phyloP scores from a whole-genome alignment of 2,797 vertebrate species.

The Artibeus jamaicensis region DNA sequence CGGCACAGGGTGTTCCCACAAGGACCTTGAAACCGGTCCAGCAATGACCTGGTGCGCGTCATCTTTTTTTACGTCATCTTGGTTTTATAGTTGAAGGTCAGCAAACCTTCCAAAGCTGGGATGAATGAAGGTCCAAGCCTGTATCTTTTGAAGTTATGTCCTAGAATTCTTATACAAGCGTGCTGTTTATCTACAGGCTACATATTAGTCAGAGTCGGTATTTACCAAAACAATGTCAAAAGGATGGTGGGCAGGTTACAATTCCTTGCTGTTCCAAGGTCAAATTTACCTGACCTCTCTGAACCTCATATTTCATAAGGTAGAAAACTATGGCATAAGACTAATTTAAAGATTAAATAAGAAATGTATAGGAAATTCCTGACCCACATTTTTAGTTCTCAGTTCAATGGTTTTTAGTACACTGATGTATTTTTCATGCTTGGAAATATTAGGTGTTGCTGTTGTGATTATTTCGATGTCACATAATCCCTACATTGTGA shows the following conservation, averaged over 20 bases:
- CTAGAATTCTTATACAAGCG: not conserved
- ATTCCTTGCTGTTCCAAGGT: not conserved
- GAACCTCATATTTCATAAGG: not conserved
- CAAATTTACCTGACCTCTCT: not conserved
- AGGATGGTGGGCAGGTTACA: not conserved
- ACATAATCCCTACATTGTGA: not conserved
- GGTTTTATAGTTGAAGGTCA: not conserved
- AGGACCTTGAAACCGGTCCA: not conserved
- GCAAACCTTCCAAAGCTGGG: not conserved
- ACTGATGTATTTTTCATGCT: not conserved
- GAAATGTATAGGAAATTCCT: not conserved
- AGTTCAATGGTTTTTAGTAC: not conserved
- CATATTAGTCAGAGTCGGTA: not conserved
- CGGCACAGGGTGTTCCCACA: no score
- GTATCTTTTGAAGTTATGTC: not conserved
- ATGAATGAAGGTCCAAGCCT: rapidly evolving
- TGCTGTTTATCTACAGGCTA: not conserved
- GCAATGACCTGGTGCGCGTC: no score
- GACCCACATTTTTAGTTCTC: not conserved
- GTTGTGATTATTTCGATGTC: not conserved
- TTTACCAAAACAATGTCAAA: not conserved
- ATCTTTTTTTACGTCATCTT: not conserved
- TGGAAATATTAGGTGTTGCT: not conserved
- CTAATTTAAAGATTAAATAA: slow-evolving; percentile 18
- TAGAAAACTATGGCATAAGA: not conserved